phyloP scores from a whole-genome alignment of 2,888 invertebrate species.

The Arenicola marina region DNA sequence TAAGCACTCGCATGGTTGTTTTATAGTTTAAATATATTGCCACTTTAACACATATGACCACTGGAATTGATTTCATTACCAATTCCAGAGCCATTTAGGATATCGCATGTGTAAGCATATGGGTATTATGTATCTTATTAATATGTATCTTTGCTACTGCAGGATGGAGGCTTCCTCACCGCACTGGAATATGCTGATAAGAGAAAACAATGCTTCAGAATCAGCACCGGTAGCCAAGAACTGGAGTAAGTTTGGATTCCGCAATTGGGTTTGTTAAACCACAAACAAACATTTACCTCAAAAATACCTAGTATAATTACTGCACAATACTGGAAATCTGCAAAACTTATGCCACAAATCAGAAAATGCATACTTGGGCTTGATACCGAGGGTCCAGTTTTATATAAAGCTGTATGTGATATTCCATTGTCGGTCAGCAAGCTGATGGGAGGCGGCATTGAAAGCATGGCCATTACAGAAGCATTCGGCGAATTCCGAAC shows the following conservation, averaged over 20 bases:
- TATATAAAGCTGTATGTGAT: too few relatives aligned
- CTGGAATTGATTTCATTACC: too few relatives aligned
- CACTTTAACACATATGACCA: too few relatives aligned
- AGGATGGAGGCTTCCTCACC: conserved; percentile 72
- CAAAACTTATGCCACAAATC: too few relatives aligned
- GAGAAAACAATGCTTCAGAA: conserved; percentile 74
- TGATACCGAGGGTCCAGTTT: too few relatives aligned
- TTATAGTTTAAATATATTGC: too few relatives aligned
- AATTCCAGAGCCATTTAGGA: too few relatives aligned
- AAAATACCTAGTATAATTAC: background rate
- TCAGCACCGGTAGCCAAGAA: conserved; percentile 67
- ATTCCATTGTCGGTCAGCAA: conserved; percentile 70
- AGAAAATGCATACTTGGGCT: too few relatives aligned
- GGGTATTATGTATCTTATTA: background rate
- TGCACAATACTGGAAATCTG: conserved; percentile 1
- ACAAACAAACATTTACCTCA: background rate
- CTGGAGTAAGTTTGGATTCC: conserved; percentile 70
- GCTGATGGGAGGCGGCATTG: conserved; percentile 77
- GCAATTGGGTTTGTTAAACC: background rate
- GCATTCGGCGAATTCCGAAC: conserved; percentile 82
- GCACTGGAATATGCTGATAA: conserved; percentile 76
- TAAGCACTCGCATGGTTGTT: too few relatives aligned
- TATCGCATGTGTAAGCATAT: too few relatives aligned
- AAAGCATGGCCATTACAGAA: conserved; percentile 84
- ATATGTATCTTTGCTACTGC: background rate